Base-by-base conservation (phyloP, 1,140 invertebrate genomes). In the Adelges cooleyi region DNA sequence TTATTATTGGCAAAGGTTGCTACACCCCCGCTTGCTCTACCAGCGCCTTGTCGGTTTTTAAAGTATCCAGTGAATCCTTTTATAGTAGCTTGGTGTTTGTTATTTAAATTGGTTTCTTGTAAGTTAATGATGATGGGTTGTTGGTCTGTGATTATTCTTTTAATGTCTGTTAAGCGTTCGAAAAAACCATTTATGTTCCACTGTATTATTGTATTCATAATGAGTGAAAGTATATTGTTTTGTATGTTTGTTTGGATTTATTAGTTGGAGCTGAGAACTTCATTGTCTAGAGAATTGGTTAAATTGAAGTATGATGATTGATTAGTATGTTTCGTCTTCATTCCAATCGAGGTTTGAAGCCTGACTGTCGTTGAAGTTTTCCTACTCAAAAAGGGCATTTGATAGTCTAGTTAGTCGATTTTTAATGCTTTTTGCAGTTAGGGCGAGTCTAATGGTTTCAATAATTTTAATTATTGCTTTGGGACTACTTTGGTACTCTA, bases 171-270 rank as follows among this genome's bases (percentile, higher is more conserved):
- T 20, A 17, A 22, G 11, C 48, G n/a, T 0, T 25, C 20, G 25
- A 46, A 65, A 13, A 65, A 46, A 4, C 56, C 56, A 22, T 65
- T 65, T 6, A 23, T 17, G 10, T 48, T 65, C 44, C 56, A 65
- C 2, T 46, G 38, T 3, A 62, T 29, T 6, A 62, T 44, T 9
- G 5, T 33, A 33, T 6, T 33, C 11, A 33, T 33, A 5, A 33
- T 33, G 29, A 33, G 5, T 33, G 29, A 11, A 6, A 6, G 5
- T 6, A 33, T 33, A 33, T 33, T 33, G 29, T 33, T 33, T 33
- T 5, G 11, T 33, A 11, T 5, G 29, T 33, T 6, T 33, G 29
- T 33, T 6, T 33, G 11, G 29, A n/a, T n/a, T n/a, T n/a, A n/a
- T n/a, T n/a, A n/a, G n/a, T n/a, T n/a, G n/a, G n/a, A n/a, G n/a